These are phyloP conservation scores for Crax fasciolata DNA, from an alignment of 2,797 vertebrate species.

Conservation along the genomic window DNA sequence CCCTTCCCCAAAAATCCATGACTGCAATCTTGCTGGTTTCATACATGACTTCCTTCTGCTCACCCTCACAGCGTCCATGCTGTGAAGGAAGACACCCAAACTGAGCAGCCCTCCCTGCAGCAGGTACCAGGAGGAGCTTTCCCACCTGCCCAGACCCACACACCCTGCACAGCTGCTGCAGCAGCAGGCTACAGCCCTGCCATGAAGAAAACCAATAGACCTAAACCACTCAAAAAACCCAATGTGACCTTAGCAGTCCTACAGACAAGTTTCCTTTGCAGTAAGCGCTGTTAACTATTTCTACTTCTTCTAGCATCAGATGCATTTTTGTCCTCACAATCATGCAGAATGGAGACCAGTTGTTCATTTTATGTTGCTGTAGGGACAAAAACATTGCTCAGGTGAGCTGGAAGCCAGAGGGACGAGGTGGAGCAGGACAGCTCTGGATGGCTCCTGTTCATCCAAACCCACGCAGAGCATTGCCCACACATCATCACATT, in stretches of 20 bases:
- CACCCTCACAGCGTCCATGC: background rate
- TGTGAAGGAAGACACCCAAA: background rate
- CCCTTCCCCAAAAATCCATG: background rate
- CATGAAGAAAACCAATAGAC: background rate
- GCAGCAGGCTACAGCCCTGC: background rate
- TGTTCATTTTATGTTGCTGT: background rate
- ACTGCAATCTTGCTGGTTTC: background rate
- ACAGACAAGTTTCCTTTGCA: background rate
- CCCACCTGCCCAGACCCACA: accelerated
- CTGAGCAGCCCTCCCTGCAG: accelerated
- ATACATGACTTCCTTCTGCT: background rate
- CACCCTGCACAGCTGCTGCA: background rate
- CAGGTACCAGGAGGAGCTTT: background rate
- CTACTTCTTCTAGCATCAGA: background rate
- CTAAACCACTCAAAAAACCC: background rate
- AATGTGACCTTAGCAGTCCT: background rate
- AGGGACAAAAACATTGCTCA: background rate
- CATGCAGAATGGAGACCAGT: background rate
- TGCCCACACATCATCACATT: background rate
- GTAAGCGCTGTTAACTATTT: background rate
- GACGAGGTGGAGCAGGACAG: background rate
- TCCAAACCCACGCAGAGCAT: accelerated
- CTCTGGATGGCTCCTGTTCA: background rate
- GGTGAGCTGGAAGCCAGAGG: background rate
- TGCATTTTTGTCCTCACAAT: background rate